Base-by-base conservation (phyloP, 1,140 invertebrate species). In the Lepidotrigona ventralis region DNA sequence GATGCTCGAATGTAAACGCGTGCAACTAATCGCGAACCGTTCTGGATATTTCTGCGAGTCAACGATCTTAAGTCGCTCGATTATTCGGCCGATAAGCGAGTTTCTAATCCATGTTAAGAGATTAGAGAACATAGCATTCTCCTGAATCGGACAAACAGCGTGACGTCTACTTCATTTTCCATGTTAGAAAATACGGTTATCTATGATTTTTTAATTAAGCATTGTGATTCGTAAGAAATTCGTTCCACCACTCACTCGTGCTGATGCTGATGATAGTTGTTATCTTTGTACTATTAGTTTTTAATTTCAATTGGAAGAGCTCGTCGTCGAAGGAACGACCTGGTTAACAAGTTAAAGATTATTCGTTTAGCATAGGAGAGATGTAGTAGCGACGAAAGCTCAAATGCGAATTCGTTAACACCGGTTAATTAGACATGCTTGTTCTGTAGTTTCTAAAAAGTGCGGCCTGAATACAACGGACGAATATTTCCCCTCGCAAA, bases 401-500 rank as follows among this genome's bases (percentile, higher is more conserved):
- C 51, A 46, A 71, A 71, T 17, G 58, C 21, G 69, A 63, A 81
- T 64, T 39, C 60, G 75, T 75, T 81, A n/a, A 75, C 60, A 21
- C 26, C 46, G 26, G 70, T 51, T 60, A 75, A 75, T 81, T 81
- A 81, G 60, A n/a, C 23, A 70, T 23, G 60, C 21, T 46, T 15
- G 23, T 68, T 68, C n/a, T 68, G 17, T 53, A 64, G 72, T 81
- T 82, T 82, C 74, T 77, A 82, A 82, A 77, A 82, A 60, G 11
- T 23, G 21, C 73, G 74, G 26, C 80, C 74, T 76, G 73, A 39
- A 58, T 82, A 80, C n/a, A 21, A 51, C 39, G 33, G n/a, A 26
- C 21, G 53, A 73, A 58, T 56, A 77, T 69, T 77, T 60, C 29
- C 51, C 73, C 58, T 74, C 46, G 29, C 69, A 82, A 68, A 68